Evolutionary conservation across 1,140 invertebrate species (phyloP).

Genomic region (Atta colombica): DNA sequence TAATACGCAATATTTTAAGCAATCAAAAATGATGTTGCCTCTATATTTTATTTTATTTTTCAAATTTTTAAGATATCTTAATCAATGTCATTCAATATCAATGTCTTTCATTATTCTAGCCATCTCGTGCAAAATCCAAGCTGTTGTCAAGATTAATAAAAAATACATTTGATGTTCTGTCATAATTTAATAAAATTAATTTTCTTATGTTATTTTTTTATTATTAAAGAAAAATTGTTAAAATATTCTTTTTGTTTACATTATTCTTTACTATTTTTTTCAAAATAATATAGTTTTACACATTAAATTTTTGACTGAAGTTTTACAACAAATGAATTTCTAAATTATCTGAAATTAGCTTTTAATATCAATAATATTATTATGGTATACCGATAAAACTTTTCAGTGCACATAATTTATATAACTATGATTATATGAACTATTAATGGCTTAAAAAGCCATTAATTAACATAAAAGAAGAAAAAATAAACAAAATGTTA

Average conservation of each 20-base stretch:
- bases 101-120: slow-evolving; percentile 71
- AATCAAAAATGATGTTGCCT: not conserved
- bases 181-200: slow-evolving; percentile 66
- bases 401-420: not conserved
- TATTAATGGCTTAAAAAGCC: not conserved
- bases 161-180: slow-evolving; percentile 76
- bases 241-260: slow-evolving; percentile 1
- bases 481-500: slow-evolving; percentile 1
- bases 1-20: not conserved
- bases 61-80: slow-evolving; percentile 33
- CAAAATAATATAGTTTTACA: not conserved
- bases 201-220: slow-evolving; percentile 21
- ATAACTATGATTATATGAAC: not conserved
- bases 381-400: no score
- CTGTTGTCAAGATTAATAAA: slow-evolving; percentile 73
- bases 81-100: slow-evolving; percentile 67
- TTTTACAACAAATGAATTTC: slow-evolving; percentile 13
- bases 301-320: not conserved
- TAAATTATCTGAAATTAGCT: slow-evolving; percentile 36
- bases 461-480: not conserved
- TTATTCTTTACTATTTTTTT: not conserved
- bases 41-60: not conserved
- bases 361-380: not conserved
- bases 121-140: slow-evolving; percentile 80
- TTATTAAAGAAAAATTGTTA: not conserved